Evolutionary conservation across 2,113 vertebrate genomes (phyloP).

Genomic region (Podarcis raffonei): DNA sequence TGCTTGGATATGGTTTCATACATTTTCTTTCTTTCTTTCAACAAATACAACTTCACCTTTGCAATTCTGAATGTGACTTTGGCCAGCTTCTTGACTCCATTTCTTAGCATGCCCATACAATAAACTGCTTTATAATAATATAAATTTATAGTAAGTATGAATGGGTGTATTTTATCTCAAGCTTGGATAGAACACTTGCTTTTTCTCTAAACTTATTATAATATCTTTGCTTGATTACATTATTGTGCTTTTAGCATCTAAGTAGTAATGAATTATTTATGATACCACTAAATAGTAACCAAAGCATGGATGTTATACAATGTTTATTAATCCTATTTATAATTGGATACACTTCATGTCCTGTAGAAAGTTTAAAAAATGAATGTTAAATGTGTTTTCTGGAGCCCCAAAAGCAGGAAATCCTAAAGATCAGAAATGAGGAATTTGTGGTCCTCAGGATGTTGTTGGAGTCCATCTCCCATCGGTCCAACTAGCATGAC

Average conservation of each 20-base stretch:
- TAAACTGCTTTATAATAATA: not conserved
- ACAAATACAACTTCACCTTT: not conserved
- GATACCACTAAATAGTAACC: not conserved
- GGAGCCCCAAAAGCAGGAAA: not conserved
- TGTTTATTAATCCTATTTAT: not conserved
- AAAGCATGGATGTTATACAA: not conserved
- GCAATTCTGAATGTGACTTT: constrained; percentile 2
- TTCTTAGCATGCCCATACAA: constrained; percentile 49
- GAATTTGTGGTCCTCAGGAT: not conserved
- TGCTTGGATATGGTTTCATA: constrained; percentile 27
- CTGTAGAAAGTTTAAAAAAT: not conserved
- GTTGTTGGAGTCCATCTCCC: not conserved
- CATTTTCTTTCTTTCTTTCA: not conserved
- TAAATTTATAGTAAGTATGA: constrained; percentile 4
- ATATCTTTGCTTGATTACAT: not conserved
- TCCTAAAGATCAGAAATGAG: not conserved
- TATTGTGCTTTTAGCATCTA: constrained; percentile 19
- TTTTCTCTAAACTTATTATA: not conserved
- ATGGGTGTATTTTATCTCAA: constrained; percentile 46
- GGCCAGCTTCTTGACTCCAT: constrained; percentile 42
- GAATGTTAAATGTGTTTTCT: not conserved
- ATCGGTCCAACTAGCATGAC: not conserved
- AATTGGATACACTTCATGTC: not conserved
- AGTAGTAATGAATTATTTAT: not conserved
- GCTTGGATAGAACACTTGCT: constrained; percentile 42